Conservation (phyloP, 2,888 invertebrate species). For the Blastobasis adustella region DNA sequence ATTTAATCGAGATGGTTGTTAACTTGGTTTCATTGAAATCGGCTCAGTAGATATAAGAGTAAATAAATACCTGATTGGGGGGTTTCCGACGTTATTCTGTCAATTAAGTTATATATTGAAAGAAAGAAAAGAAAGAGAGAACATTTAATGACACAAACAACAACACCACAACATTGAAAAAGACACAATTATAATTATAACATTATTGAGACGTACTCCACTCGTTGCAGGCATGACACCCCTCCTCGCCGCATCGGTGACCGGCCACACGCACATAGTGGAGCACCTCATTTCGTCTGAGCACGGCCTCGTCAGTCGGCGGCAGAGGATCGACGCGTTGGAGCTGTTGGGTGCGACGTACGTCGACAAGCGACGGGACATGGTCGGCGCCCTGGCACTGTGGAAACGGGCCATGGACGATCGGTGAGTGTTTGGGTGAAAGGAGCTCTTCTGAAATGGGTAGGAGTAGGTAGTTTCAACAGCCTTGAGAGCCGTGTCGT, state of each 20-base stretch:
- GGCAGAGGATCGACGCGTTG: constrained; percentile 90
- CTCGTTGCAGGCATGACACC: constrained; percentile 89
- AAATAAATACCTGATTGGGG: too few species aligned
- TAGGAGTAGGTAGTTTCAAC: not conserved
- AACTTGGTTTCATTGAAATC: too few species aligned
- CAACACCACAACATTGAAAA: too few species aligned
- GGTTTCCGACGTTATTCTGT: too few species aligned
- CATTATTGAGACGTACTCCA: too few species aligned
- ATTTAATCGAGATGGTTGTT: too few species aligned
- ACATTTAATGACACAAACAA: too few species aligned
- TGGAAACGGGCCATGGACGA: constrained; percentile 96
- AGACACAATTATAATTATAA: too few species aligned
- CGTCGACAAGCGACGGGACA: constrained; percentile 97
- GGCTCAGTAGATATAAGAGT: too few species aligned
- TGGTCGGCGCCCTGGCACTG: constrained; percentile 89
- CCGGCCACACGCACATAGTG: constrained; percentile 94
- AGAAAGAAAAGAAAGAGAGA: too few species aligned
- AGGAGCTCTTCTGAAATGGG: not conserved
- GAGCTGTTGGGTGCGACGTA: constrained; percentile 95
- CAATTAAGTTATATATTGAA: too few species aligned
- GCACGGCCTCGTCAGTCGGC: constrained; percentile 83
- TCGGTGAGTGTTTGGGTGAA: constrained; percentile 65
- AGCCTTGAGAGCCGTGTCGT: too few species aligned
- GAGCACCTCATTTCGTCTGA: constrained; percentile 89
- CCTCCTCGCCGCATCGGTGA: constrained; percentile 92